These are phyloP conservation scores for Charaxes varanes DNA, from an alignment of 1,140 invertebrate genomes.

Conservation along the genomic window DNA sequence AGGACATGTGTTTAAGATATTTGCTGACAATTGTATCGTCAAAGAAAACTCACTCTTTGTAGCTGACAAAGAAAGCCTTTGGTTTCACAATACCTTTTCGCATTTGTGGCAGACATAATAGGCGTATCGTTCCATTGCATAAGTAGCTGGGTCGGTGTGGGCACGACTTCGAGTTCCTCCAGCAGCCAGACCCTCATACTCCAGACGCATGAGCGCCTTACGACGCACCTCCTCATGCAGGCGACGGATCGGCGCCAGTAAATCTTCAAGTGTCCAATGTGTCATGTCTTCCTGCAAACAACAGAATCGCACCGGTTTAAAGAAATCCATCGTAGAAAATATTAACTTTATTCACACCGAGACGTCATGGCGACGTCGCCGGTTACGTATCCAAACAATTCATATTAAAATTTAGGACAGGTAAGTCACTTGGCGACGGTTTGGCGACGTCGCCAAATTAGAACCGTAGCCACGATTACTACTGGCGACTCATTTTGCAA, in stretches of 20 bases:
- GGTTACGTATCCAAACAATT: too few relatives aligned
- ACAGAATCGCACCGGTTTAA: too few relatives aligned
- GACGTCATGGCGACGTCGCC: neutral
- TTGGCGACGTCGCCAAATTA: too few relatives aligned
- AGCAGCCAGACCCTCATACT: constrained; percentile 93
- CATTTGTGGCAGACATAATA: constrained; percentile 99
- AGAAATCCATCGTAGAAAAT: too few relatives aligned
- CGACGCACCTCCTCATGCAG: constrained; percentile 93
- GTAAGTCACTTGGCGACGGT: too few relatives aligned
- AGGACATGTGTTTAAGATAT: too few relatives aligned
- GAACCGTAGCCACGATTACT: too few relatives aligned
- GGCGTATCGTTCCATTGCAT: constrained; percentile 97
- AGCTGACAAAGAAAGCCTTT: too few relatives aligned
- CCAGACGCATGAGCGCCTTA: constrained; percentile 96
- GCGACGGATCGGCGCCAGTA: constrained; percentile 86
- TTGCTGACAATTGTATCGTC: too few relatives aligned
- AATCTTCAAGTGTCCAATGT: constrained; percentile 85
- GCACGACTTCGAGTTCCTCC: constrained; percentile 75
- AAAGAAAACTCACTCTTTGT: too few relatives aligned
- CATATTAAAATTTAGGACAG: too few relatives aligned
- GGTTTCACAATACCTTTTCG: constrained; percentile 89
- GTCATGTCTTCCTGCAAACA: constrained; percentile 84
- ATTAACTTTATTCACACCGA: neutral
- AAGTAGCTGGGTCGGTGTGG: constrained; percentile 86
- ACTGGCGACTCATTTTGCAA: too few relatives aligned